Conservation (phyloP, 2,888 invertebrate species). For the Folsomia candida region DNA sequence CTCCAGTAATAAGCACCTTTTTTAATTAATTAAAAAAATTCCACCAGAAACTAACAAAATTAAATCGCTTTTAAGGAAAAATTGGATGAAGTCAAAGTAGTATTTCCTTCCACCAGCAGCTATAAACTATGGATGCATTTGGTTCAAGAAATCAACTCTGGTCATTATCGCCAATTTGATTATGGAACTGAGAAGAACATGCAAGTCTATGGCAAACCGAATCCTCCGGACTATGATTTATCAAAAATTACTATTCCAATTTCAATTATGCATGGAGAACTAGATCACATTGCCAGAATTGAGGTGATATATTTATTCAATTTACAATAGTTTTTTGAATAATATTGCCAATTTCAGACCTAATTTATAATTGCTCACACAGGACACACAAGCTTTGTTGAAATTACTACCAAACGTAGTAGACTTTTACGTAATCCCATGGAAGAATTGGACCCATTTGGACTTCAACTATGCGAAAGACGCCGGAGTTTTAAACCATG, state of each 20-base stretch:
- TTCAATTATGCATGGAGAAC: not conserved
- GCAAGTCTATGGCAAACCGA: not conserved
- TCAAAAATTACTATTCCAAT: not conserved
- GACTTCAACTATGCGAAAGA: constrained; percentile 3
- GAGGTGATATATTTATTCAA: not conserved
- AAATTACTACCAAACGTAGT: not conserved
- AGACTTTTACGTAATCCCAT: not conserved
- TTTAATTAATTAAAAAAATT: not conserved
- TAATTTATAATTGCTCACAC: too few relatives aligned
- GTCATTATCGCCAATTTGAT: constrained; percentile 4
- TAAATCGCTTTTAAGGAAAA: not conserved
- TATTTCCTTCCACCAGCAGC: not conserved
- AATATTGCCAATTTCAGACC: too few relatives aligned
- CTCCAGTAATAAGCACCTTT: not conserved
- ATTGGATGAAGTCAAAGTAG: not conserved
- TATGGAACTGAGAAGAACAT: not conserved
- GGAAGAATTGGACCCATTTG: not conserved
- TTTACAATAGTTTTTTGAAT: too few relatives aligned
- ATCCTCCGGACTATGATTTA: constrained; percentile 1
- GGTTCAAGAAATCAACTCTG: constrained; percentile 1
- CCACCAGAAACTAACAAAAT: not conserved
- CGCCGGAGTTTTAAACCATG: not conserved
- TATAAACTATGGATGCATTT: constrained; percentile 4
- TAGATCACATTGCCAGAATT: constrained; percentile 2
- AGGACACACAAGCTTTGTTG: not conserved